A percentile compares a stretch with the other conserved stretches of the same genome.
phyloP scores from a whole-genome alignment of 2,888 invertebrate species.

The Drosophila engyochracea region DNA sequence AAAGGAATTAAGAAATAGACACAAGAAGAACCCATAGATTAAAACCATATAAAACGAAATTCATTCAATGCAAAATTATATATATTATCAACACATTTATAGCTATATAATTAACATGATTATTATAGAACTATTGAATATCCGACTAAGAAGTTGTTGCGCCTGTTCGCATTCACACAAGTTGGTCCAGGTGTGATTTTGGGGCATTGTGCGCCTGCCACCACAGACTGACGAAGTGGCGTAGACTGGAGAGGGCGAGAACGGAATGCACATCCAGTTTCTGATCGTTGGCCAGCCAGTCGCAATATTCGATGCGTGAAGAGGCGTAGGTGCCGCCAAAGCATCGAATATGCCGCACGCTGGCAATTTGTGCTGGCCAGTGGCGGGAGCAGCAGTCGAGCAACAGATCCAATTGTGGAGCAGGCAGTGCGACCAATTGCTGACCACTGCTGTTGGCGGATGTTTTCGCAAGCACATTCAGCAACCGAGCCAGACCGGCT shows the following conservation, averaged over 20 bases:
- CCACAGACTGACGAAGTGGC: slow-evolving; percentile 72
- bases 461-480: slow-evolving; percentile 83
- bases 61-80: slow-evolving; percentile 38
- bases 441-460: slow-evolving; percentile 45
- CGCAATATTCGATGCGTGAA: slow-evolving; percentile 69
- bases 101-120: slow-evolving; percentile 7
- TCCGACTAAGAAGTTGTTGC: slow-evolving; percentile 7
- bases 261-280: slow-evolving; percentile 59
- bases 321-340: slow-evolving; percentile 77
- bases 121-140: slow-evolving; percentile 8
- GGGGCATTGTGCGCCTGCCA: slow-evolving; percentile 55
- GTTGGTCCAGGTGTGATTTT: background rate
- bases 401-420: slow-evolving; percentile 70
- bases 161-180: slow-evolving; percentile 47
- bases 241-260: slow-evolving; percentile 75
- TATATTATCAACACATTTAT: slow-evolving; percentile 35
- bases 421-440: slow-evolving; percentile 60
- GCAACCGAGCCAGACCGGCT: slow-evolving; percentile 73
- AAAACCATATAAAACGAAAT: background rate
- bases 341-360: slow-evolving; percentile 71
- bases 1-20: background rate
- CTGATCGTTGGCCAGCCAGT: slow-evolving; percentile 55
- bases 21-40: background rate
- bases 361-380: slow-evolving; percentile 71
- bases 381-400: slow-evolving; percentile 79